Conservation (phyloP, 2,113 vertebrate genomes). For the Catharus bicknelli region DNA sequence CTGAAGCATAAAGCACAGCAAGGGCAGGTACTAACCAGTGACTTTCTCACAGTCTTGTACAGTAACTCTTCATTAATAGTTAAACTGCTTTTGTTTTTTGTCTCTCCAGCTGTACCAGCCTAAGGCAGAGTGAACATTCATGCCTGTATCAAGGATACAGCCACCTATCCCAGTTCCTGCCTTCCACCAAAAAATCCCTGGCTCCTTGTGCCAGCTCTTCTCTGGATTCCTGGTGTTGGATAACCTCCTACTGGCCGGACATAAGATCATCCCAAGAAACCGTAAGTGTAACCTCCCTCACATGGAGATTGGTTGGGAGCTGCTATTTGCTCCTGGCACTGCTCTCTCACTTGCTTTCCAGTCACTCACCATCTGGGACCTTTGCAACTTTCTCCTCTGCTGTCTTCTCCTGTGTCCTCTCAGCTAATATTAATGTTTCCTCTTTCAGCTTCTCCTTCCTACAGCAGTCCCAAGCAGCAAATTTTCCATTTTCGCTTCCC, state of each 20-base stretch:
- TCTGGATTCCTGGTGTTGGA: fast-evolving
- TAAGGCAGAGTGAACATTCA: not conserved
- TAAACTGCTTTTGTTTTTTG: not conserved
- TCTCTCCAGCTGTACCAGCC: not conserved
- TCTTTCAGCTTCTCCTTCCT: not conserved
- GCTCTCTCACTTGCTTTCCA: not conserved
- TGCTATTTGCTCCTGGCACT: not conserved
- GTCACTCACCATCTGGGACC: not conserved
- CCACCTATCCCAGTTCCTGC: not conserved
- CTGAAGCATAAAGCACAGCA: not conserved
- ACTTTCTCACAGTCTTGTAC: not conserved
- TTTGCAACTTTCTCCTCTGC: not conserved
- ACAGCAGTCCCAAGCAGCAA: not conserved
- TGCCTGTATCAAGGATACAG: not conserved
- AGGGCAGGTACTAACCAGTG: not conserved
- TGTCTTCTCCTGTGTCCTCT: not conserved
- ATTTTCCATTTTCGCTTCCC: not conserved
- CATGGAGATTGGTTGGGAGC: not conserved
- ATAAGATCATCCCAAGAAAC: not conserved
- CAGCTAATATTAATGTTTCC: not conserved
- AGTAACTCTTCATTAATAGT: not conserved
- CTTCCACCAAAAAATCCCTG: not conserved
- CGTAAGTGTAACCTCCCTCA: not conserved
- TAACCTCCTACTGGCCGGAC: not conserved
- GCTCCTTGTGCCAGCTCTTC: not conserved